A percentile compares a stretch with the other conserved stretches of the same genome.
Evolutionary conservation across 2,113 vertebrate species (phyloP).

Genomic region (Conger conger): DNA sequence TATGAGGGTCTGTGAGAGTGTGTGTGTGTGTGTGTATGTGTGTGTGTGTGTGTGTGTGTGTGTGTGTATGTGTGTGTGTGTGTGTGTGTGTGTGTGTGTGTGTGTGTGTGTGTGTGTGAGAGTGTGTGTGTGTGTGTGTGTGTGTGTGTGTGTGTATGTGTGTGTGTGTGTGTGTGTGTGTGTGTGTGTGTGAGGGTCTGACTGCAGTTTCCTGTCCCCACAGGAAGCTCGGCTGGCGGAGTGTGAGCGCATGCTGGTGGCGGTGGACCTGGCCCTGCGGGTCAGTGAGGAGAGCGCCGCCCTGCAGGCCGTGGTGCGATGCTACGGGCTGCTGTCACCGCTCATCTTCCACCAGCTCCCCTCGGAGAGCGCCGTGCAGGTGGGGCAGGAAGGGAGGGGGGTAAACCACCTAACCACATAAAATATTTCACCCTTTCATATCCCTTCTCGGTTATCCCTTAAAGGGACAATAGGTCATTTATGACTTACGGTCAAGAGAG

Average conservation of each 20-base stretch:
- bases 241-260: conserved; percentile 82
- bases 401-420: no score
- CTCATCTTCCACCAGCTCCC: conserved; percentile 86
- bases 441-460: no score
- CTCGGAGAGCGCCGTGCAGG: conserved; percentile 77
- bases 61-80: no score
- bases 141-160: conserved; percentile 15
- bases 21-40: background rate
- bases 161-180: conserved; percentile 11
- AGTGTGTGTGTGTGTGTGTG: background rate
- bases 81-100: conserved; percentile 16
- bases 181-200: no score
- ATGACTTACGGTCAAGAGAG: no score
- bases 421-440: no score
- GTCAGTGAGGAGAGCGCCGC: conserved; percentile 74
- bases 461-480: no score
- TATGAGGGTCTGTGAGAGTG: no score
- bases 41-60: conserved; percentile 8
- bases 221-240: conserved; percentile 82
- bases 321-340: conserved; percentile 86
- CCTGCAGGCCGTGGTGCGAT: conserved; percentile 82
- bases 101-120: background rate
- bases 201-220: conserved; percentile 25
- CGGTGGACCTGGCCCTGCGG: conserved; percentile 81
- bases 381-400: conserved; percentile 53